phyloP scores from a whole-genome alignment of 2,113 vertebrate species.

The Callocephalon fimbriatum region DNA sequence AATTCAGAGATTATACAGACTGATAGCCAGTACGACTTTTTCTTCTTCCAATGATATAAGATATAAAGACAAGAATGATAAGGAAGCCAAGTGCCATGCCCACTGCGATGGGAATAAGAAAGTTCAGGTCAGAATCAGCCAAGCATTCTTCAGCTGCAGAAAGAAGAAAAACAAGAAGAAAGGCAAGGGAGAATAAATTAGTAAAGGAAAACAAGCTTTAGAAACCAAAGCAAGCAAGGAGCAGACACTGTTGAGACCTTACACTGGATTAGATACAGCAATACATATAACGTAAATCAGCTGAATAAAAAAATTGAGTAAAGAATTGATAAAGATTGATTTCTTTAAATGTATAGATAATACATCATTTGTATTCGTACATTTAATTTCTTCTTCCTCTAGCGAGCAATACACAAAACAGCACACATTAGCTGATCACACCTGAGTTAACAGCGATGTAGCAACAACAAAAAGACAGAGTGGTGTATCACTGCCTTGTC shows the following conservation, averaged over 20 bases:
- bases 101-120: conserved; percentile 95
- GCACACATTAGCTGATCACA: not conserved
- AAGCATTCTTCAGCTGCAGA: conserved; percentile 95
- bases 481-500: not conserved
- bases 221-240: conserved; percentile 31
- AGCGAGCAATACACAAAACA: not conserved
- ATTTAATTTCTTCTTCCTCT: not conserved
- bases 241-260: not conserved
- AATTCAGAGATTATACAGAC: conserved; percentile 83
- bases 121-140: conserved; percentile 96
- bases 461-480: not conserved
- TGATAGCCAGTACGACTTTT: conserved; percentile 95
- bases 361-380: not conserved
- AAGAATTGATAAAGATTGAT: not conserved
- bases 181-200: conserved; percentile 75
- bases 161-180: conserved; percentile 68
- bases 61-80: conserved; percentile 95
- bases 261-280: not conserved
- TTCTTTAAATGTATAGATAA: not conserved
- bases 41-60: conserved; percentile 93
- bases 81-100: conserved; percentile 92
- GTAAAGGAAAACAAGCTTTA: conserved; percentile 47
- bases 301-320: not conserved
- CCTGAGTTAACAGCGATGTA: not conserved
- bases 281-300: not conserved